phyloP scores from a whole-genome alignment of 2,888 invertebrate genomes.

The Drosophila seclusa region DNA sequence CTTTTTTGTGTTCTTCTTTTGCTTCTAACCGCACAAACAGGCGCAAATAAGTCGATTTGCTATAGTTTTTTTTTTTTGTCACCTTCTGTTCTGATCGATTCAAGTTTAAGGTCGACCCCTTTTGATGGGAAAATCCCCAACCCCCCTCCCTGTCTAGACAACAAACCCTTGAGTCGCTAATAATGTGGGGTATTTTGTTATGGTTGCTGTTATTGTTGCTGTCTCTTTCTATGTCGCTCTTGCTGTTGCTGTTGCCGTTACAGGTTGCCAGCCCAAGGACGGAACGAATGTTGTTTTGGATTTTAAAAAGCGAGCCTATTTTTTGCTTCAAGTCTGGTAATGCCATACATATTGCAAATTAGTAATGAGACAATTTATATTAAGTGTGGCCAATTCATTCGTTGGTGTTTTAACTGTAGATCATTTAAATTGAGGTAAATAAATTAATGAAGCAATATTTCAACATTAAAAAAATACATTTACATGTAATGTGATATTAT shows the following conservation, averaged over 20 bases:
- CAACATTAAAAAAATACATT: background rate
- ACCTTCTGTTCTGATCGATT: slow-evolving; percentile 64
- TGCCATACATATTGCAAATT: slow-evolving; percentile 22
- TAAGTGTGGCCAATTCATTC: slow-evolving; percentile 28
- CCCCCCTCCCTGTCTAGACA: slow-evolving; percentile 31
- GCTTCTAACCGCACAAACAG: slow-evolving; percentile 51
- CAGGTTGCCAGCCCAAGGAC: slow-evolving; percentile 60
- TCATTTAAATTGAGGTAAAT: background rate
- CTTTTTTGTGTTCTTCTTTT: slow-evolving; percentile 21
- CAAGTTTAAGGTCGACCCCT: slow-evolving; percentile 69
- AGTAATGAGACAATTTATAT: slow-evolving; percentile 22
- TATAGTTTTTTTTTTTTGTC: slow-evolving; percentile 28
- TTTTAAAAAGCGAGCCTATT: slow-evolving; percentile 14
- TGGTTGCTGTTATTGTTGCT: slow-evolving; percentile 25
- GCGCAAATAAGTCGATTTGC: slow-evolving; percentile 26
- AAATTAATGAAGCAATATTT: background rate
- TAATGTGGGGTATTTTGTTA: slow-evolving; percentile 55
- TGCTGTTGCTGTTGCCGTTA: slow-evolving; percentile 31
- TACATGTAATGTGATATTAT: background rate
- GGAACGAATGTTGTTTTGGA: slow-evolving; percentile 54
- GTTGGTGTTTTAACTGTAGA: background rate
- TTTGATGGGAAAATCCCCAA: background rate
- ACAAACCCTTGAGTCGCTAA: slow-evolving; percentile 58
- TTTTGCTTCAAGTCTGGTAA: slow-evolving; percentile 14
- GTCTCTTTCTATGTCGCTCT: background rate